phyloP scores from a whole-genome alignment of 2,797 vertebrate genomes.

The Thamnophis elegans region DNA sequence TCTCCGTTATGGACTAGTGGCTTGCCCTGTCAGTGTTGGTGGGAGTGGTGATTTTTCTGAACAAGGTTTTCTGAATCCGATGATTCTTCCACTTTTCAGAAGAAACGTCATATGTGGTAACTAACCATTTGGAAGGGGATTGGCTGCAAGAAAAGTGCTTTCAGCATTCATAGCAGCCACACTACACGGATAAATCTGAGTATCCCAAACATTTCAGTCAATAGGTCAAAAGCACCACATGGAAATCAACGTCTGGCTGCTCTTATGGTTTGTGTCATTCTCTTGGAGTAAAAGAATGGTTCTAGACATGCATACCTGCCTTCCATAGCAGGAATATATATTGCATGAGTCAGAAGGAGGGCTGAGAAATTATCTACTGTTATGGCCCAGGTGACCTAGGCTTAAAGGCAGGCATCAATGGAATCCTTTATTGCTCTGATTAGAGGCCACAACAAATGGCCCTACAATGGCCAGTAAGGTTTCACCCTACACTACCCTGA shows the following conservation, averaged over 20 bases:
- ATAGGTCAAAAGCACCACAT: neutral
- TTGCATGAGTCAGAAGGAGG: too few species aligned
- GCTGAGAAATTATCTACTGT: too few species aligned
- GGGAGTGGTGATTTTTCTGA: neutral
- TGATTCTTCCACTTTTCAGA: neutral
- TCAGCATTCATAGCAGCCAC: neutral
- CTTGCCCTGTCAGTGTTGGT: too few species aligned
- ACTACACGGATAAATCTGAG: neutral
- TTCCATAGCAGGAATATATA: too few species aligned
- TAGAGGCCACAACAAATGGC: too few species aligned
- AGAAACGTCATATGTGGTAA: neutral
- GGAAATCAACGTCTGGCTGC: neutral
- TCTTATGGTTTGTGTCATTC: neutral
- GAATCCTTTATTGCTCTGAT: too few species aligned
- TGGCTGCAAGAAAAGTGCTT: too few species aligned
- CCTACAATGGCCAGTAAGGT: too few species aligned
- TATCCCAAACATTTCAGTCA: neutral
- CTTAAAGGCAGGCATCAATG: too few species aligned
- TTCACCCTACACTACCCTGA: too few species aligned
- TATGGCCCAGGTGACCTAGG: too few species aligned
- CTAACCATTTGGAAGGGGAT: neutral
- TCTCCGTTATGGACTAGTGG: too few species aligned
- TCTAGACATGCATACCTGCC: neutral
- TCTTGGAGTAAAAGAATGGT: neutral
- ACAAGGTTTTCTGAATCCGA: neutral